Evolutionary conservation across 1,140 invertebrate species (phyloP).

Genomic region (Sinonovacula constricta): DNA sequence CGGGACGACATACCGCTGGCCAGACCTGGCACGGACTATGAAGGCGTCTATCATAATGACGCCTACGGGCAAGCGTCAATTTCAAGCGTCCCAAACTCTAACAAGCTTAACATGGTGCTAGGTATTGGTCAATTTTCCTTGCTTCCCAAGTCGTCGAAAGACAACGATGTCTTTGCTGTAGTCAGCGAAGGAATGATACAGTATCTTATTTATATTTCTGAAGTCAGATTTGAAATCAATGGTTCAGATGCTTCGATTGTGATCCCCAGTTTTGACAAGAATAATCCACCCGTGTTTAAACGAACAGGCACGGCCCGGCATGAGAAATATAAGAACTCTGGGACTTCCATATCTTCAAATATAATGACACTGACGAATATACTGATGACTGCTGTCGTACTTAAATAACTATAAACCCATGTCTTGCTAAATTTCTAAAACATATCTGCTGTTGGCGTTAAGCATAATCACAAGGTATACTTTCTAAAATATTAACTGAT

Average conservation of each 20-base stretch:
- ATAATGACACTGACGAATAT: too few species aligned
- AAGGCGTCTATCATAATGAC: slow-evolving; percentile 10
- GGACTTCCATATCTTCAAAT: too few species aligned
- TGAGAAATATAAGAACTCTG: too few species aligned
- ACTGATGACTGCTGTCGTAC: too few species aligned
- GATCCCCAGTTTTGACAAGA: not conserved
- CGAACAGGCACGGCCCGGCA: too few species aligned
- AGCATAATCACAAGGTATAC: too few species aligned
- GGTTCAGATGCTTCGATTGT: not conserved
- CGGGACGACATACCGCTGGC: not conserved
- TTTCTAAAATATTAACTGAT: too few species aligned
- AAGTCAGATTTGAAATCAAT: not conserved
- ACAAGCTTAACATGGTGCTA: not conserved
- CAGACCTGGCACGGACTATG: not conserved
- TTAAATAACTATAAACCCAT: too few species aligned
- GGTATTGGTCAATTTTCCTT: slow-evolving; percentile 9
- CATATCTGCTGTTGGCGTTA: too few species aligned
- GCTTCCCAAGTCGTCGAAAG: slow-evolving; percentile 7
- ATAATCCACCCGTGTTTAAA: not conserved
- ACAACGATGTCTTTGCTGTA: slow-evolving; percentile 22
- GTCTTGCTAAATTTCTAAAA: too few species aligned
- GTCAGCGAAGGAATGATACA: slow-evolving; percentile 12
- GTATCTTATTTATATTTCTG: too few species aligned
- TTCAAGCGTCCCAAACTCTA: not conserved
- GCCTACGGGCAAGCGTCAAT: slow-evolving; percentile 23